Evolutionary conservation across 2,113 vertebrate species (phyloP), one percentile per base, ranked within the genome.

Genomic region (Aptenodytes patagonicus): DNA sequence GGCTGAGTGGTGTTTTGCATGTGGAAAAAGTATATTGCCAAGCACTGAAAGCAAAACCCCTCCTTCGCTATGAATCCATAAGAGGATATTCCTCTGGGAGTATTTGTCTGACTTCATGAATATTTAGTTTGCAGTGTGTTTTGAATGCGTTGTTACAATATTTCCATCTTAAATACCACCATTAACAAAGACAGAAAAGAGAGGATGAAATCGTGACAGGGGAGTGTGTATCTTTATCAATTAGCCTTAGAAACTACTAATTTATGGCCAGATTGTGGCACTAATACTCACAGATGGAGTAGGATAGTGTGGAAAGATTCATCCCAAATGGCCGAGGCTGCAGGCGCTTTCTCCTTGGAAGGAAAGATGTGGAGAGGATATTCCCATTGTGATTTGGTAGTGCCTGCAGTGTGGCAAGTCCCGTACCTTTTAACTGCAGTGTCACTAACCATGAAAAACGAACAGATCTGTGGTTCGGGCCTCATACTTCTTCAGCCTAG

Each of bases 61-160:
- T 2, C 4, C 60, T 81, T 87, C 7, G 16, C 76, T 78, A 3
- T 62, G 76, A 89, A 87, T 73, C 52, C 32, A 3, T 83, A 58
- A 65, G 40, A 86, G 68, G 28, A 32, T 87, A 81, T 73, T 92
- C 86, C 47, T 95, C n/a, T 42, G 42, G 60, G 42, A 87, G 7
- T 82, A 60, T 89, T 88, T 96, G 72, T 91, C 92, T 94, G 61
- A 29, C 38, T 87, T 95, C 47, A 91, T 93, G 61, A 91, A 89
- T 87, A 79, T 81, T 95, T 87, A 89, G 47, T 83, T 87, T 76
- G n/a, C 61, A 65, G 2, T 80, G 49, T 82, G 57, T 85, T 94
- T 96, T 93, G 77, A 84, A 89, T 85, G 42, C 24, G 7, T 68
- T 55, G 24, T 79, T 87, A 49, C n/a, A 82, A 9, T 91, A 69